Evolutionary conservation across 2,888 invertebrate species (phyloP).

Genomic region (Heliconius ismenius): DNA sequence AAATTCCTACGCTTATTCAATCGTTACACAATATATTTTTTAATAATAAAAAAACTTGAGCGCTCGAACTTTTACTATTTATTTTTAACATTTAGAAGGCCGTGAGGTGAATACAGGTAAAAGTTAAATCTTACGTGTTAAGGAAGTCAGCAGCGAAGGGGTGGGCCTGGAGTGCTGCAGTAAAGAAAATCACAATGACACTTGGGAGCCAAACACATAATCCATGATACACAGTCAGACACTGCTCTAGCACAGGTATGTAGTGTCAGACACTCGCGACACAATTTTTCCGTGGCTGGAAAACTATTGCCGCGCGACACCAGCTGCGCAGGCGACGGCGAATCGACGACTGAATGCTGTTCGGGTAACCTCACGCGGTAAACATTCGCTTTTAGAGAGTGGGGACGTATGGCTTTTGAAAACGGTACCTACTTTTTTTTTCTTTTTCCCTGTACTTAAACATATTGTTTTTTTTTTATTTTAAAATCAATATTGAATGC

Average conservation of each 20-base stretch:
- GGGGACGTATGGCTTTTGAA: conserved; percentile 55
- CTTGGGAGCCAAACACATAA: conserved; percentile 76
- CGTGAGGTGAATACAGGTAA: conserved; percentile 23
- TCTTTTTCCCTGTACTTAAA: conserved; percentile 35
- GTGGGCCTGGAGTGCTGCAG: conserved; percentile 71
- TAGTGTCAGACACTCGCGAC: conserved; percentile 64
- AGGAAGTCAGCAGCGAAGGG: conserved; percentile 52
- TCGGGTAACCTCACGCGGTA: conserved; percentile 63
- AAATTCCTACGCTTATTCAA: conserved; percentile 45
- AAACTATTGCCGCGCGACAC: conserved; percentile 77
- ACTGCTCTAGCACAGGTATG: conserved; percentile 41
- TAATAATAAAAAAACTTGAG: conserved; percentile 16
- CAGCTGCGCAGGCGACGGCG: conserved; percentile 67
- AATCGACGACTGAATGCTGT: conserved; percentile 66
- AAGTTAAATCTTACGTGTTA: conserved; percentile 49
- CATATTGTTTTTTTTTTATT: neutral
- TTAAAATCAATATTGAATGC: neutral
- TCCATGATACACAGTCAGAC: conserved; percentile 58
- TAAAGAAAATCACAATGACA: conserved; percentile 67
- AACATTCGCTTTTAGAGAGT: conserved; percentile 74
- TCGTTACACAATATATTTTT: conserved; percentile 47
- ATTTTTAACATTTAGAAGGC: conserved; percentile 21
- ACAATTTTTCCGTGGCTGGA: conserved; percentile 73
- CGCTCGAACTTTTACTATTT: conserved; percentile 35
- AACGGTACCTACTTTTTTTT: conserved; percentile 42